phyloP scores from a whole-genome alignment of 2,113 vertebrate genomes.

The Hymenochirus boettgeri region DNA sequence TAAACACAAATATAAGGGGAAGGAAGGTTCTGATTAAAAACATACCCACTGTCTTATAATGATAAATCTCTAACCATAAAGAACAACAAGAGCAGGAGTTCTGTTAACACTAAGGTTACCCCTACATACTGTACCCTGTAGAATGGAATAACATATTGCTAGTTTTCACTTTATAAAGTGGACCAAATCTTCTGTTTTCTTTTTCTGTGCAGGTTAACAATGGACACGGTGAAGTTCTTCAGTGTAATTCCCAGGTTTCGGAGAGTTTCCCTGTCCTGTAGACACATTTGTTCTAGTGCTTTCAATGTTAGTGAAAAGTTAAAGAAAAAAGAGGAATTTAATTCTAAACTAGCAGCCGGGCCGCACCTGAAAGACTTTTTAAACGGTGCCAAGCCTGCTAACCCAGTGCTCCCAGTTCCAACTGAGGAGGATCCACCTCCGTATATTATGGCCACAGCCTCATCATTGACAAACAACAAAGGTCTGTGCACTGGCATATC shows the following conservation, averaged over 20 bases:
- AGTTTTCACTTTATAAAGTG: no score
- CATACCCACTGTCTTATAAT: no score
- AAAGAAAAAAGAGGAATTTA: constrained; percentile 10
- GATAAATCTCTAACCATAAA: no score
- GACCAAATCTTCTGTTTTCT: no score
- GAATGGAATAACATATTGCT: no score
- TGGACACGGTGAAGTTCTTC: constrained; percentile 14
- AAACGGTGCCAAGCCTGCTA: neutral
- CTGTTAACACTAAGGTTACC: no score
- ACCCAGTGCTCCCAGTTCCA: neutral
- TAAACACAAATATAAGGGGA: no score
- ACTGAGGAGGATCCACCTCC: constrained; percentile 23
- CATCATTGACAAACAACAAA: constrained; percentile 12
- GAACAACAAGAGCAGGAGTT: no score
- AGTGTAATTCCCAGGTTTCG: neutral
- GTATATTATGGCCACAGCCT: neutral
- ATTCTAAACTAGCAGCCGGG: constrained; percentile 6
- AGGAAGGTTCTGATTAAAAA: no score
- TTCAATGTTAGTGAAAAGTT: neutral
- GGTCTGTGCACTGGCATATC: neutral
- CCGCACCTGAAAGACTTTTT: constrained; percentile 25
- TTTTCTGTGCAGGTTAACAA: neutral
- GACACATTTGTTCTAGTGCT: neutral
- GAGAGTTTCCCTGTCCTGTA: neutral
- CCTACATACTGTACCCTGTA: no score